Conservation (phyloP, 2,888 invertebrate genomes). For the Sthenelais limicola region DNA sequence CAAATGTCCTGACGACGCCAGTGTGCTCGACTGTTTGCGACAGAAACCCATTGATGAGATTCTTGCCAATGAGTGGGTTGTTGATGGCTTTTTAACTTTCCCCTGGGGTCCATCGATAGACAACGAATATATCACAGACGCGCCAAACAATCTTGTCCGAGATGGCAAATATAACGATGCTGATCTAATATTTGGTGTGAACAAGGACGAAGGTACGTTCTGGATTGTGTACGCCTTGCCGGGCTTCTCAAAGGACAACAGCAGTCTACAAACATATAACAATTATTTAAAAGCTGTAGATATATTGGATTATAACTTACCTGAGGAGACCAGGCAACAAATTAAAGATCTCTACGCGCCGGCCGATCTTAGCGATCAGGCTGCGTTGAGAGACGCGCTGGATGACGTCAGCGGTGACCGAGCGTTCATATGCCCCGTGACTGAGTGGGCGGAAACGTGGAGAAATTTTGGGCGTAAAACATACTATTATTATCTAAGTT, state of each 20-base stretch:
- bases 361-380: constrained; percentile 81
- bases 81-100: constrained; percentile 80
- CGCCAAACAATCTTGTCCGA: constrained; percentile 77
- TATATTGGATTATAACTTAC: constrained; percentile 48
- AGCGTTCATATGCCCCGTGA: constrained; percentile 89
- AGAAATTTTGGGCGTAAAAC: constrained; percentile 82
- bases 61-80: constrained; percentile 52
- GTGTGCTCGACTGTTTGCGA: constrained; percentile 52
- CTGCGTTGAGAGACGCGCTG: constrained; percentile 82
- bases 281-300: constrained; percentile 46
- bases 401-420: constrained; percentile 95
- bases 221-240: constrained; percentile 91
- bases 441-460: constrained; percentile 90
- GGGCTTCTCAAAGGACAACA: constrained; percentile 72
- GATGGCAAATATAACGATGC: constrained; percentile 89
- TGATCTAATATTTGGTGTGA: constrained; percentile 90
- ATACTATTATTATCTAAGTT: constrained; percentile 54
- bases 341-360: constrained; percentile 85
- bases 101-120: constrained; percentile 94
- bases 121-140: constrained; percentile 88
- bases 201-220: constrained; percentile 91
- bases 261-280: constrained; percentile 47
- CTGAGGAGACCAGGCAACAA: constrained; percentile 82
- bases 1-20: constrained; percentile 49
- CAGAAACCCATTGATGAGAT: constrained; percentile 42